Conservation (phyloP, 1,140 invertebrate species). For the Eurosta solidaginis region DNA sequence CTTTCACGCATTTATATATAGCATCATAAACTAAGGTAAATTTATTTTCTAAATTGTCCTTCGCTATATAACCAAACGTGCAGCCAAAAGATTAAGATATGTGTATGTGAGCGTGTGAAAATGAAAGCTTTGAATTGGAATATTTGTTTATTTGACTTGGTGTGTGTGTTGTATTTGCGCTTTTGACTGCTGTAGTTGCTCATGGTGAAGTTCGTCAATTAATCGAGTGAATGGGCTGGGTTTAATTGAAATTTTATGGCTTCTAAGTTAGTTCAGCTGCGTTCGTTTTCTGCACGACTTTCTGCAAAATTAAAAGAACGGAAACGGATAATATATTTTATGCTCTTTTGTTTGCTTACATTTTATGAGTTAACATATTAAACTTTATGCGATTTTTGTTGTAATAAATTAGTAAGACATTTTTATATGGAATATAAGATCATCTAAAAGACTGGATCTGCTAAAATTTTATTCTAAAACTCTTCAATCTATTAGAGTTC, state of each 20-base stretch:
- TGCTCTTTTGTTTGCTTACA: too few relatives aligned
- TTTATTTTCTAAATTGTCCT: constrained; percentile 24
- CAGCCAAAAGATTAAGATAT: not conserved
- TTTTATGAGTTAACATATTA: too few relatives aligned
- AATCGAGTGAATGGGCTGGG: constrained; percentile 25
- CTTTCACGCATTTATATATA: constrained; percentile 12
- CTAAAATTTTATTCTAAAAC: too few relatives aligned
- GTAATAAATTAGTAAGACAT: too few relatives aligned
- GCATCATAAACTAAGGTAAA: constrained; percentile 10
- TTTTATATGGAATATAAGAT: too few relatives aligned
- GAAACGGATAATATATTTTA: not conserved
- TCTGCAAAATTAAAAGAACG: not conserved
- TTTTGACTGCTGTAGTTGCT: constrained; percentile 5
- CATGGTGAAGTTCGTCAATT: constrained; percentile 12
- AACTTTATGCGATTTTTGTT: too few relatives aligned
- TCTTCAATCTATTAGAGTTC: too few relatives aligned
- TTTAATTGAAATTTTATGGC: constrained; percentile 27
- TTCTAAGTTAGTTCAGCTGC: not conserved
- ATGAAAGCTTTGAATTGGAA: not conserved
- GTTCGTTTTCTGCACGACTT: not conserved
- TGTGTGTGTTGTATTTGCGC: not conserved
- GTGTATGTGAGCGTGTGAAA: not conserved
- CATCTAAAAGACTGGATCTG: too few relatives aligned
- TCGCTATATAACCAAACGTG: not conserved
- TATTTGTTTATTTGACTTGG: not conserved